Evolutionary conservation across 2,888 invertebrate genomes (phyloP), one percentile per base, ranked within the genome.

Genomic region (Andrena haemorrhoa): DNA sequence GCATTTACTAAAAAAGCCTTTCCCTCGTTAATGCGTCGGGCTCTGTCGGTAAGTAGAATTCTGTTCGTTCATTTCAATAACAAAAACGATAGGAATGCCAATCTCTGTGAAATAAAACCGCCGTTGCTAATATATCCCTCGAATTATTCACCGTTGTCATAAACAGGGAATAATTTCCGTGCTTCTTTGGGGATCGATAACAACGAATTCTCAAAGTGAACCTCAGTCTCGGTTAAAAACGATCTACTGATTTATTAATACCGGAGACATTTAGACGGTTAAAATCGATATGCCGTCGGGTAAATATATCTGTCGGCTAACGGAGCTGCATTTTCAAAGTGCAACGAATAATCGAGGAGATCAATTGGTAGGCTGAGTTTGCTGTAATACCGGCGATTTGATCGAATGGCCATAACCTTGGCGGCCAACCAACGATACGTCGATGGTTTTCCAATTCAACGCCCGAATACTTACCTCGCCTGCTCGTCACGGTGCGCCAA

Each of bases 251-350:
- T 71, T 70, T 16, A 80, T 80, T 65, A 49, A 71, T 53, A 35
- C 23, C 29, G 16, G 12, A 56, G 49, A 75, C 66, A 35, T 61
- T 75, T 80, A 65, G 53, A 41, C 20, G 20, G 10, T 35, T 29
- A 41, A 51, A 75, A 56, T 82, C 63, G 65, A 75, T 82, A 66
- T 66, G 61, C 12, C n/a, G 33, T 58, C 1, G 33, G n/a, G 41
- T 66, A 35, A 75, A 63, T 75, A 71, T 71, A 74, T 51, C 61
- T 29, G 16, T 8, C 29, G 20, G 29, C 6, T 6, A 60, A 72
- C 58, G 31, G 20, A 60, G 10, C 31, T 64, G 23, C 23, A 64
- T 49, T 65, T 69, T 63, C 26, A 26, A 66, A 31, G 20, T 8
- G 49, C n/a, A 16, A 23, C 47, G 0, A 0, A 23, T 56, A 2